These are phyloP conservation scores for Pontoporia blainvillei DNA, from an alignment of 2,113 vertebrate species.

Conservation along the genomic window DNA sequence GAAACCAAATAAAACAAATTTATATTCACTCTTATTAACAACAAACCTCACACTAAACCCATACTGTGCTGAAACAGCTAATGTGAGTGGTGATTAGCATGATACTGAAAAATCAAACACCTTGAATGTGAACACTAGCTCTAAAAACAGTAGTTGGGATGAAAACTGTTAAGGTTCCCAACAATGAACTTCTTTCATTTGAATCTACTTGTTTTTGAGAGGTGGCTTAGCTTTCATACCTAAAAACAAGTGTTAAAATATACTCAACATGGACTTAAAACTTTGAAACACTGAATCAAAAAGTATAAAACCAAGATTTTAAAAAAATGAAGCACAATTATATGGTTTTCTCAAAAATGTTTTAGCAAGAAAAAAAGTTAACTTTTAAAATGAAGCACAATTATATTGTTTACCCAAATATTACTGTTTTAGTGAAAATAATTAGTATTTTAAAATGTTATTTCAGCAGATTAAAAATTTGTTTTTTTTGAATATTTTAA, in stretches of 20 bases:
- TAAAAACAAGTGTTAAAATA: constrained; percentile 18
- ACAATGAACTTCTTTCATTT: not conserved
- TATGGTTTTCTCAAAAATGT: not conserved
- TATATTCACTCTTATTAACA: not conserved
- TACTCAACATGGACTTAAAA: not conserved
- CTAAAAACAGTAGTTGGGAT: not conserved
- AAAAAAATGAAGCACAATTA: not conserved
- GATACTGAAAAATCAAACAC: not conserved
- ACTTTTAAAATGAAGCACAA: not conserved
- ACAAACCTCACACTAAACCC: not conserved
- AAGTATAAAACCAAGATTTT: not conserved
- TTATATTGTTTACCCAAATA: not conserved
- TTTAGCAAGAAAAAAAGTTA: not conserved
- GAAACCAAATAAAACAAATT: constrained; percentile 24
- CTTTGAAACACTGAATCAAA: constrained; percentile 2
- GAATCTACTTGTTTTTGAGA: not conserved
- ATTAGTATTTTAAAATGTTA: not conserved
- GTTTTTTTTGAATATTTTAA: constrained; percentile 7
- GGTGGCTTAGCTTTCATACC: not conserved
- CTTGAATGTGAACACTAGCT: not conserved
- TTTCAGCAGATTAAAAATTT: not conserved
- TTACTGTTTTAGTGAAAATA: not conserved
- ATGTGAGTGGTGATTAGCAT: not conserved
- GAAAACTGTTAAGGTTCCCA: not conserved
- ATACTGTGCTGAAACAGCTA: not conserved